These are phyloP conservation scores for Proctacanthus coquilletti DNA, from an alignment of 1,140 invertebrate species.

Conservation along the genomic window DNA sequence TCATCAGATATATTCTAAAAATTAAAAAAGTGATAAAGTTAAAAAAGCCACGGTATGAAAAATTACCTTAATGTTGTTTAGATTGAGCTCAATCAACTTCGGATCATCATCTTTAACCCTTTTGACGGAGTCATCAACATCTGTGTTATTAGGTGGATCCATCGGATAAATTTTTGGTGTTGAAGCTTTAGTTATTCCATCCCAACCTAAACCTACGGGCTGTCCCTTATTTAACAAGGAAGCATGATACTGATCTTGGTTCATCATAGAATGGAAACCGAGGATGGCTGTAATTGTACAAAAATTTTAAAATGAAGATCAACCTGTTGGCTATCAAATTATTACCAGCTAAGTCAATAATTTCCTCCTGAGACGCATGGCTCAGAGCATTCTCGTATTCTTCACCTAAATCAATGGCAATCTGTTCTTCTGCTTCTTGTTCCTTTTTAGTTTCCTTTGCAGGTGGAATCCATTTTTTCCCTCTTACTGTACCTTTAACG, in stretches of 20 bases:
- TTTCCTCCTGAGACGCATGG: conserved; percentile 88
- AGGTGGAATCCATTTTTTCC: conserved; percentile 86
- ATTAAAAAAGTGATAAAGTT: conserved; percentile 7
- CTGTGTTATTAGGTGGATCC: conserved; percentile 88
- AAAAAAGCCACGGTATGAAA: background rate
- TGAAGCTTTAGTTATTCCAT: conserved; percentile 87
- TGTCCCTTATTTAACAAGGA: conserved; percentile 84
- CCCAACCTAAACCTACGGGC: conserved; percentile 72
- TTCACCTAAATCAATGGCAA: conserved; percentile 83
- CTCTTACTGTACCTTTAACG: conserved; percentile 72
- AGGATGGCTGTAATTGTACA: conserved; percentile 69
- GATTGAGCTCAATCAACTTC: conserved; percentile 76
- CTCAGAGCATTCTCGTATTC: conserved; percentile 90
- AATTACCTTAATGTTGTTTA: conserved; percentile 91
- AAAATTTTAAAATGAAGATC: too few relatives aligned
- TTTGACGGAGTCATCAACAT: conserved; percentile 80
- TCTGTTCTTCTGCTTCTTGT: conserved; percentile 74
- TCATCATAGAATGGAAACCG: conserved; percentile 99
- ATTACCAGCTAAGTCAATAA: conserved; percentile 93
- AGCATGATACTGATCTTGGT: conserved; percentile 98
- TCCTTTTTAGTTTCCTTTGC: conserved; percentile 63
- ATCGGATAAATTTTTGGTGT: conserved; percentile 78
- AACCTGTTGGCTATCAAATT: background rate
- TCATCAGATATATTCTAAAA: conserved; percentile 91
- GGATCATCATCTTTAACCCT: conserved; percentile 78